These are phyloP conservation scores for Chymomyza procnemis DNA, from an alignment of 2,888 invertebrate species.

Conservation along the genomic window DNA sequence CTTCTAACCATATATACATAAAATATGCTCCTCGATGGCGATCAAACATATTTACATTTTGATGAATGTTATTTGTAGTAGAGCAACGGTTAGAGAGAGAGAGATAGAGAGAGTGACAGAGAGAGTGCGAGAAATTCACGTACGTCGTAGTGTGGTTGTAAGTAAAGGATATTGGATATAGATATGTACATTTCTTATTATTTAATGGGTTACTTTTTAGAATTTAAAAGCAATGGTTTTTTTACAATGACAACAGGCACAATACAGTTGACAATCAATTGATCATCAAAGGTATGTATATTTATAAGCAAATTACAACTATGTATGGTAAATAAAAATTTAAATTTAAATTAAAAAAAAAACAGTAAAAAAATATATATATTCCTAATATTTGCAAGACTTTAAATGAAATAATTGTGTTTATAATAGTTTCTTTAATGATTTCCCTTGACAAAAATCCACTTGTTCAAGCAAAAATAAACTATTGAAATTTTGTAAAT, in stretches of 20 bases:
- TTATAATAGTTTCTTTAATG: too few species aligned
- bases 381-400: too few species aligned
- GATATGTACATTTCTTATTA: neutral
- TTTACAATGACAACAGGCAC: too few species aligned
- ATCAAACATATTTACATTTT: neutral
- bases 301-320: too few species aligned
- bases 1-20: too few species aligned
- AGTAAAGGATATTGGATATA: neutral
- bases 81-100: neutral
- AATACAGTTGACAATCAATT: neutral
- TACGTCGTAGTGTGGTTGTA: neutral
- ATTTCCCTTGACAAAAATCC: neutral
- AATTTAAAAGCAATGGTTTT: conserved; percentile 35
- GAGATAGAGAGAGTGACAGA: too few species aligned
- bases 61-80: neutral
- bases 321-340: too few species aligned
- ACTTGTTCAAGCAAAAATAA: neutral
- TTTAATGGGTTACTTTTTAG: neutral
- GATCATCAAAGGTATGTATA: too few species aligned
- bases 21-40: neutral
- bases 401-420: too few species aligned
- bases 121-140: too few species aligned
- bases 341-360: too few species aligned
- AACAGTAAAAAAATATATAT: too few species aligned
- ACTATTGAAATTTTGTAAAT: neutral